A percentile compares a stretch with the other conserved stretches of the same genome.
Evolutionary conservation across 1,140 invertebrate species (phyloP).

Genomic region (Condylostylus longicornis): DNA sequence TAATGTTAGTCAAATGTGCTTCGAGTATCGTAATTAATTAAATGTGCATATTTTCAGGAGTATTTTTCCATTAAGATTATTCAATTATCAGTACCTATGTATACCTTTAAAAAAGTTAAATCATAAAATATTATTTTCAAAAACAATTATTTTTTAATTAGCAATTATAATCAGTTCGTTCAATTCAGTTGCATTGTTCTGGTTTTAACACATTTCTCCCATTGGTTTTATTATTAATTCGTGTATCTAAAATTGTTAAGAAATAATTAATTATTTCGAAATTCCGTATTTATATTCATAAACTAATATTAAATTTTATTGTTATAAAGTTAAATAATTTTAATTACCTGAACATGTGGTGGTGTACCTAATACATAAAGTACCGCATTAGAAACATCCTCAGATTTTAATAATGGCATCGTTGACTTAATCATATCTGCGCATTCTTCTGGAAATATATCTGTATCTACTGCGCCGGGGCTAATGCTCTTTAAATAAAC

Average conservation of each 20-base stretch:
- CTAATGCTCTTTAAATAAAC: constrained; percentile 37
- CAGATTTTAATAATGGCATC: constrained; percentile 25
- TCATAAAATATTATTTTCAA: too few relatives aligned
- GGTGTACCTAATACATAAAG: constrained; percentile 44
- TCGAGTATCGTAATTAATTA: too few relatives aligned
- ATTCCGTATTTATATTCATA: not conserved
- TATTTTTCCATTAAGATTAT: too few relatives aligned
- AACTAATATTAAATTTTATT: constrained; percentile 19
- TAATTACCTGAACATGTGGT: constrained; percentile 42
- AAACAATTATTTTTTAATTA: too few relatives aligned
- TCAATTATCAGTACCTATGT: too few relatives aligned
- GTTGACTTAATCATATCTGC: constrained; percentile 14
- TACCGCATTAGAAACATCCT: constrained; percentile 41
- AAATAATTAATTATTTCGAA: too few relatives aligned
- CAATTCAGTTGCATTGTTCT: too few relatives aligned
- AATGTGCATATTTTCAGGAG: too few relatives aligned
- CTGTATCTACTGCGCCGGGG: constrained; percentile 44
- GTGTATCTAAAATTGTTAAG: constrained; percentile 18
- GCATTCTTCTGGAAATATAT: constrained; percentile 31
- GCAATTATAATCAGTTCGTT: too few relatives aligned
- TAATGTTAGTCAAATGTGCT: too few relatives aligned
- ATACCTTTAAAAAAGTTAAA: too few relatives aligned
- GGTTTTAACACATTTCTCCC: constrained; percentile 25
- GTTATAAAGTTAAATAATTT: not conserved
- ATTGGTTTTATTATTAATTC: constrained; percentile 28